Percentiles rank a stretch among this genome's conserved stretches.
Evolutionary conservation across 2,797 vertebrate genomes (phyloP).

Genomic region (Anomalospiza imberbis): DNA sequence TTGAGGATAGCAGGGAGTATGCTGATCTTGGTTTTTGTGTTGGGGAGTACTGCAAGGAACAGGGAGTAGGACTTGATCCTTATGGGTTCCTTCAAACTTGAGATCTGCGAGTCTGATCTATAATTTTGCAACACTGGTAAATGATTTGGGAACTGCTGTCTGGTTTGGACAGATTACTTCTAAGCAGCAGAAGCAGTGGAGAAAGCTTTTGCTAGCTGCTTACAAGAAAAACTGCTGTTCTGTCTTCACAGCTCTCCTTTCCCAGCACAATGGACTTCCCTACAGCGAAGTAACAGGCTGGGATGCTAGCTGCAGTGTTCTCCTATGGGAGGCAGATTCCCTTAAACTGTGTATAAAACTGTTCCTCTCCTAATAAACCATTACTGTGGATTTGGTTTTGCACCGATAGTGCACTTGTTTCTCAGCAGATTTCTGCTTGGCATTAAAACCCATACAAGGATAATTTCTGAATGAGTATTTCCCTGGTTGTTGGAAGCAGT

Average conservation of each 20-base stretch:
- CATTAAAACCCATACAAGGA: background rate
- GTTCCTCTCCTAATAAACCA: background rate
- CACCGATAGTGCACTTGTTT: background rate
- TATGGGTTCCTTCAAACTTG: background rate
- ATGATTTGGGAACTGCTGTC: background rate
- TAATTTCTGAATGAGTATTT: background rate
- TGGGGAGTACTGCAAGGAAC: background rate
- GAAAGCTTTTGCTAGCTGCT: background rate
- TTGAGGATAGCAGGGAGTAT: background rate
- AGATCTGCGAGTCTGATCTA: background rate
- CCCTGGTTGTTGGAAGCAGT: background rate
- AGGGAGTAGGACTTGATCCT: fast-evolving
- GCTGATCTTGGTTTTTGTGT: background rate
- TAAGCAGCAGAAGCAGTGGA: background rate
- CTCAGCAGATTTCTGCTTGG: background rate
- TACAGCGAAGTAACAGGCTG: fast-evolving
- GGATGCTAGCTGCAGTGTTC: background rate
- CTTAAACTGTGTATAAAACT: background rate
- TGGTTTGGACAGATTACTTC: background rate
- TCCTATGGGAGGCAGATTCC: background rate
- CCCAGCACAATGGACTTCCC: background rate
- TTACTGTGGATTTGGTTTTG: background rate
- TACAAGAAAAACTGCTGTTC: background rate
- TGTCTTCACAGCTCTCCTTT: background rate
- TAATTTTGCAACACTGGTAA: background rate